Conservation (phyloP, 2,888 invertebrate genomes). For the Cheilosia impressa region DNA sequence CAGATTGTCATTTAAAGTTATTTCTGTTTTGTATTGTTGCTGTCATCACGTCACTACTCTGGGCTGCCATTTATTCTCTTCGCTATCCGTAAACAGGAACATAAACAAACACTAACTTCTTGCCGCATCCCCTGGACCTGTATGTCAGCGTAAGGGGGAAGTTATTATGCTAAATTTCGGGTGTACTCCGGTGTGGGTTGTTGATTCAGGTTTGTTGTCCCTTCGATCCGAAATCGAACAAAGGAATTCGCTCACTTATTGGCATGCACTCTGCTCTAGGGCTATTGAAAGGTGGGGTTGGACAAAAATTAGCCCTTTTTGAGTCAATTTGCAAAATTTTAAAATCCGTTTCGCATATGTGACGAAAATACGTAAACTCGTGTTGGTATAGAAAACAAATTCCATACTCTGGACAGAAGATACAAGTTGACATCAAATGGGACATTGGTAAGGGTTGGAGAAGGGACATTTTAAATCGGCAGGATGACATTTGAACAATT, state of each 20-base stretch:
- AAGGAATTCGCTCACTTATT: conserved; percentile 9
- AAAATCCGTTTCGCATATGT: conserved; percentile 65
- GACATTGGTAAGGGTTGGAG: conserved; percentile 31
- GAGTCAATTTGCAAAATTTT: conserved; percentile 69
- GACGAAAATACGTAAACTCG: conserved; percentile 58
- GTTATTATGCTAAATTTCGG: not conserved
- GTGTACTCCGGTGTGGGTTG: conserved; percentile 10
- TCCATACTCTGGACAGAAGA: conserved; percentile 23
- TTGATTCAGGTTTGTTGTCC: conserved; percentile 20
- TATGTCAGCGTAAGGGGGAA: not conserved
- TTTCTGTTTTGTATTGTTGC: conserved; percentile 42
- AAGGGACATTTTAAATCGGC: conserved; percentile 76
- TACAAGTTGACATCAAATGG: conserved; percentile 36
- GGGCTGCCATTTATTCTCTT: conserved; percentile 59
- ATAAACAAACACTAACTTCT: conserved; percentile 25
- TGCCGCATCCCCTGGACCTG: not conserved
- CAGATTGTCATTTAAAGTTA: conserved; percentile 73
- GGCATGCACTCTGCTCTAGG: not conserved
- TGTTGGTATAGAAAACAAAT: not conserved
- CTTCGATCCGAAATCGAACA: not conserved
- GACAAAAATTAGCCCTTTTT: conserved; percentile 43
- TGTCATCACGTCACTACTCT: conserved; percentile 40
- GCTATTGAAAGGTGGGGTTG: conserved; percentile 12
- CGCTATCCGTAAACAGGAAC: conserved; percentile 29
- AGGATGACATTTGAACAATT: conserved; percentile 82